These are phyloP conservation scores for Pardalotus punctatus DNA, from an alignment of 2,113 vertebrate species.

Conservation along the genomic window DNA sequence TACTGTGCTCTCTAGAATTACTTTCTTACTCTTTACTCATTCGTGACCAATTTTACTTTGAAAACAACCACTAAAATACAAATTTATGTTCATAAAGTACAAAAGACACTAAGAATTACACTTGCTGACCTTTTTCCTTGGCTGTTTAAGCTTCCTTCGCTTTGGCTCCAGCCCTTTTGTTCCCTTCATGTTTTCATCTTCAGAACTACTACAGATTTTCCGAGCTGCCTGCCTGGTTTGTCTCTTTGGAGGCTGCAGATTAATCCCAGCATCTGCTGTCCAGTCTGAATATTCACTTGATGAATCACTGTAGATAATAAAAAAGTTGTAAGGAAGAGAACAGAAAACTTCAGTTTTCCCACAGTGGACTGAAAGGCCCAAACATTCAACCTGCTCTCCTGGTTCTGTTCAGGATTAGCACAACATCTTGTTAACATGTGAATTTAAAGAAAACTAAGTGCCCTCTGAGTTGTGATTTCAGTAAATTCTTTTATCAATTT, in stretches of 20 bases:
- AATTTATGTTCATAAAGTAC: not conserved
- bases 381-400: not conserved
- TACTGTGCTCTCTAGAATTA: not conserved
- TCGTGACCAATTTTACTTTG: not conserved
- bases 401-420: not conserved
- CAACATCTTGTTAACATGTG: not conserved
- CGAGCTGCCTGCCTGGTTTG: slow-evolving; percentile 82
- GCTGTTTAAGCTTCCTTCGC: slow-evolving; percentile 86
- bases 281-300: slow-evolving; percentile 99
- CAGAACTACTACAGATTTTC: slow-evolving; percentile 87
- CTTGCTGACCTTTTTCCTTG: slow-evolving; percentile 83
- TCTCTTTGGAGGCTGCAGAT: slow-evolving; percentile 95
- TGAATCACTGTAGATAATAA: slow-evolving; percentile 79
- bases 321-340: not conserved
- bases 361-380: not conserved
- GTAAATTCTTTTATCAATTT: not conserved
- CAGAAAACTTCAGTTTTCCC: not conserved
- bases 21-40: not conserved
- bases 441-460: not conserved
- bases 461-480: not conserved
- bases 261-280: slow-evolving; percentile 97
- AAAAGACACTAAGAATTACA: not conserved
- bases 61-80: not conserved
- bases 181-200: slow-evolving; percentile 86
- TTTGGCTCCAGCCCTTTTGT: slow-evolving; percentile 74